A percentile compares a stretch with the other conserved stretches of the same genome.
These are phyloP conservation scores for Oenanthe oenanthe DNA, from an alignment of 2,113 vertebrate genomes.

Conservation along the genomic window DNA sequence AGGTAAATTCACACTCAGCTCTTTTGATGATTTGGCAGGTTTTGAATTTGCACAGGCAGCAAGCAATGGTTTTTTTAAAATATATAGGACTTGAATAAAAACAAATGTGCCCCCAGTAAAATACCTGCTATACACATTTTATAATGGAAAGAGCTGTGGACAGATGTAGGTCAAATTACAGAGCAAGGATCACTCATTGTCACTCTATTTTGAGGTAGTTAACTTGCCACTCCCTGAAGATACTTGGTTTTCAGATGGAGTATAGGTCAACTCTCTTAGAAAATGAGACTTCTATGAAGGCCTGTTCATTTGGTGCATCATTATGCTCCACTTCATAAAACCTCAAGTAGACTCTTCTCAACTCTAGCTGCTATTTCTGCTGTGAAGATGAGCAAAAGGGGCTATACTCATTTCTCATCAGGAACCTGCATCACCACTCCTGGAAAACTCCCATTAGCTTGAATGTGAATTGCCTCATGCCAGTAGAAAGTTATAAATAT, in stretches of 20 bases:
- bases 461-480: conserved; percentile 15
- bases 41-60: conserved; percentile 42
- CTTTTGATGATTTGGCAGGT: conserved; percentile 54
- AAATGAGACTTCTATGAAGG: neutral
- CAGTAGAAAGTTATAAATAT: conserved; percentile 50
- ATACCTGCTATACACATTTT: neutral
- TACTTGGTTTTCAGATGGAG: neutral
- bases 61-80: neutral
- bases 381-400: conserved; percentile 2
- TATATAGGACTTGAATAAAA: conserved; percentile 18
- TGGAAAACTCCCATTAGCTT: conserved; percentile 42
- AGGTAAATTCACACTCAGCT: conserved; percentile 16
- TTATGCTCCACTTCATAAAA: conserved; percentile 48
- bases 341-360: neutral
- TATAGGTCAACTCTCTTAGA: neutral
- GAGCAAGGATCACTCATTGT: neutral
- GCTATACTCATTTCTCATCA: conserved; percentile 34
- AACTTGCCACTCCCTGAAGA: neutral
- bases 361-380: conserved; percentile 1
- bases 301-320: conserved; percentile 3
- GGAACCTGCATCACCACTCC: conserved; percentile 32
- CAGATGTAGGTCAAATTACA: neutral
- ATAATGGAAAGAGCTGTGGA: neutral
- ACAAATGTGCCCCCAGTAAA: neutral
- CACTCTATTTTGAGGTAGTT: neutral